Conservation (phyloP, 2,113 vertebrate species). For the Brevimyrus niger region DNA sequence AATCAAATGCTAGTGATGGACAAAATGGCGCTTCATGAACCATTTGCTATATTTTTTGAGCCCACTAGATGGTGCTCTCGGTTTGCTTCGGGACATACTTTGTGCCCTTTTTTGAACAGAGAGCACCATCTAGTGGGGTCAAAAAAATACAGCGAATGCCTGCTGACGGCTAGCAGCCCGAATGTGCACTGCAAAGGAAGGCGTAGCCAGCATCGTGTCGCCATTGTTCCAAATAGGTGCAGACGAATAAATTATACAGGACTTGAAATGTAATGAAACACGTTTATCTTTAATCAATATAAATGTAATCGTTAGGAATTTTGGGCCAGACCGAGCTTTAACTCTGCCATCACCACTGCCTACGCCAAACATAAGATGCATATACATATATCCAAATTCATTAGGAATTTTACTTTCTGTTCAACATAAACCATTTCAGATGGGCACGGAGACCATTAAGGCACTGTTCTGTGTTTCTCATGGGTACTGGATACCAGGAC, state of each 20-base stretch:
- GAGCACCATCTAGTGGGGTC: not conserved
- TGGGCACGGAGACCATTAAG: slow-evolving; percentile 7
- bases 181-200: not conserved
- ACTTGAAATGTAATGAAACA: not conserved
- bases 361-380: not conserved
- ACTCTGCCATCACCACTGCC: not conserved
- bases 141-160: no score
- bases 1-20: not conserved
- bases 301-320: not conserved
- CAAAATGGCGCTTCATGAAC: not conserved
- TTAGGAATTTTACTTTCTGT: not conserved
- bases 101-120: not conserved
- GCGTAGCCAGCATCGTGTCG: not conserved
- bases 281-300: not conserved
- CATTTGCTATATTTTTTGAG: not conserved
- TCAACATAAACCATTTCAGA: not conserved
- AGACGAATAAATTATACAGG: not conserved
- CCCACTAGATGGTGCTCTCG: not conserved
- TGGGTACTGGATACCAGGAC: not conserved
- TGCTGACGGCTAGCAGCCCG: no score
- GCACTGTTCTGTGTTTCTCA: slow-evolving; percentile 1
- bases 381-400: not conserved
- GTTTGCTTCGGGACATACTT: not conserved
- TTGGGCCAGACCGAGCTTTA: not conserved
- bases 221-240: not conserved